Evolutionary conservation across 2,113 vertebrate species (phyloP), one percentile per base, ranked within the genome.

Genomic region (Alethe castanea): DNA sequence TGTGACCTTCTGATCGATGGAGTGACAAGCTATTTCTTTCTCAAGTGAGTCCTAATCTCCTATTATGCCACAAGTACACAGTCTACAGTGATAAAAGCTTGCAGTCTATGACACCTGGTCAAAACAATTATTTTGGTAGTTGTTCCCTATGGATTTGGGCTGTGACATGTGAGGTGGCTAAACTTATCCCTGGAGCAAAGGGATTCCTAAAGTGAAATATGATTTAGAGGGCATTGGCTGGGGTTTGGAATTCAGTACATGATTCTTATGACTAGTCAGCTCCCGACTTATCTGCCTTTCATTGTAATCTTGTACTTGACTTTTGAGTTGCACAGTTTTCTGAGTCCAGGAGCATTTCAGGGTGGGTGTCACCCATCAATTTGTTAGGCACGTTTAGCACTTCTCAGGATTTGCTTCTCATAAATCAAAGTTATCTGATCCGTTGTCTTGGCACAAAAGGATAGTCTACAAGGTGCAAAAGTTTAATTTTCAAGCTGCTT

Each of bases 21-120:
- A 96, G 44, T 97, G 94, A 96, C 96, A 96, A 95, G 90, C 60
- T 93, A 74, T 95, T 96, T 97, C 95, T 96, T 97, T 88, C 92
- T 97, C 92, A 96, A 92, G 92, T 94, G 92, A 95, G 90, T 71
- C 71, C 79, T 96, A 97, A 96, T 96, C 95, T 95, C 85, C 90
- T 96, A 74, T 96, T 96, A 92, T 81, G 90, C 93, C 94, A 95
- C 71, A 73, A 83, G 64, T 96, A 88, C 90, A 90, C 71, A 92
- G 71, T 47, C 72, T 83, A 88, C 88, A 93, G 95, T 93, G 96
- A 95, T 94, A 96, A 96, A 96, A 93, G 85, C 88, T 90, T 86
- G 69, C 79, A 88, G 60, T 81, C 60, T 88, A 90, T 92, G 95
- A 88, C 87, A 92, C 79, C 60, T 96, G 95, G 88, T 96, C 96